phyloP scores from a whole-genome alignment of 2,888 invertebrate genomes.

The Athalia rosae region DNA sequence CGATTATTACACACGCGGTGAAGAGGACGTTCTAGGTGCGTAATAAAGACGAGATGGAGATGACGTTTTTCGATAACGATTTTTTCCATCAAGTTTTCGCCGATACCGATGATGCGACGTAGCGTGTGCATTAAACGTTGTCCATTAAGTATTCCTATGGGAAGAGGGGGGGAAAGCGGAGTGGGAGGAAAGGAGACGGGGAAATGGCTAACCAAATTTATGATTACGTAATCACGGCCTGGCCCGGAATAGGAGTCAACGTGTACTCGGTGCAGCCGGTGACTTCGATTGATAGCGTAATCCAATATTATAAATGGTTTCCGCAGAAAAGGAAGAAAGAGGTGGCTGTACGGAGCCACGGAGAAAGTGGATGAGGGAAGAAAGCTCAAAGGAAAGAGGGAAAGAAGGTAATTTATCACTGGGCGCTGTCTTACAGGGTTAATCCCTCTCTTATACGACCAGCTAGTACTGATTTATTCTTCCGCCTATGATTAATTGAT shows the following conservation, averaged over 20 bases:
- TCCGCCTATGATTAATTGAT: constrained; percentile 58
- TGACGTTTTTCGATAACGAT: not conserved
- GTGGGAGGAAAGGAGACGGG: not conserved
- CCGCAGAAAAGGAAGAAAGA: constrained; percentile 47
- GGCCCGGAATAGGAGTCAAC: constrained; percentile 8
- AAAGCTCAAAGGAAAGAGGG: constrained; percentile 41
- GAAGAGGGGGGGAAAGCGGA: not conserved
- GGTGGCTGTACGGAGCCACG: constrained; percentile 10
- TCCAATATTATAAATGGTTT: constrained; percentile 65
- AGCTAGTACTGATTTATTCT: constrained; percentile 60
- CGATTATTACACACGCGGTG: too few species aligned
- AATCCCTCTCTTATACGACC: constrained; percentile 59
- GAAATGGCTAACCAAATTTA: constrained; percentile 36
- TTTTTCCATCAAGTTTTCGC: not conserved
- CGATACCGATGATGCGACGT: not conserved
- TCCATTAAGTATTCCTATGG: constrained; percentile 31
- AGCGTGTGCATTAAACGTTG: constrained; percentile 56
- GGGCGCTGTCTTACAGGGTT: constrained; percentile 57
- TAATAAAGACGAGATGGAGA: too few species aligned
- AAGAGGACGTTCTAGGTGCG: too few species aligned
- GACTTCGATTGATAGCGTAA: constrained; percentile 65
- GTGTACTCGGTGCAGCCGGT: constrained; percentile 49
- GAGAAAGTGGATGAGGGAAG: constrained; percentile 27
- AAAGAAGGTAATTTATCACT: constrained; percentile 62
- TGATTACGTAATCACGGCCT: constrained; percentile 41